phyloP scores from a whole-genome alignment of 2,888 invertebrate species.

The Nudaria mundana region DNA sequence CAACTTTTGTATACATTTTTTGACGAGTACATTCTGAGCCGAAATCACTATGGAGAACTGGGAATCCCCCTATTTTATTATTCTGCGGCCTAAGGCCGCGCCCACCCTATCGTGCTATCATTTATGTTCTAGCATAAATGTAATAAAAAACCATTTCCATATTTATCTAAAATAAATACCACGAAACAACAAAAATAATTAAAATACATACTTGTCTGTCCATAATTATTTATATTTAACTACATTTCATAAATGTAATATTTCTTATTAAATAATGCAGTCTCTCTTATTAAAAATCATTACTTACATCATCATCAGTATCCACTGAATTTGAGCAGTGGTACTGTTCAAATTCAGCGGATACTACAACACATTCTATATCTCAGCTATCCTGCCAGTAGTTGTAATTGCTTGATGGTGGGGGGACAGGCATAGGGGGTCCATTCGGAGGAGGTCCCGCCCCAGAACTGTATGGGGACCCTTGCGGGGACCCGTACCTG shows the following conservation, averaged over 20 bases:
- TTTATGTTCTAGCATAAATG: too few species aligned
- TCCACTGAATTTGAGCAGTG: too few species aligned
- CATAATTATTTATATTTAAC: conserved; percentile 36
- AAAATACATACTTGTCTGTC: conserved; percentile 20
- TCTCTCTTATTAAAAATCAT: conserved; percentile 42
- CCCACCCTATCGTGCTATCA: too few species aligned
- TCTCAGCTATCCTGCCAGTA: conserved; percentile 78
- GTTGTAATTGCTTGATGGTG: conserved; percentile 65
- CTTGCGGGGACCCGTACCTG: conserved; percentile 68
- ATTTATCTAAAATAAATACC: too few species aligned
- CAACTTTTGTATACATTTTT: too few species aligned
- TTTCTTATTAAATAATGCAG: conserved; percentile 52
- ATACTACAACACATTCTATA: conserved; percentile 43
- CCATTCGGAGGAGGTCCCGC: conserved; percentile 51
- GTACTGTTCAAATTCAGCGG: conserved; percentile 40
- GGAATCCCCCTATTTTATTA: too few species aligned
- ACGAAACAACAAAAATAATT: conserved; percentile 17
- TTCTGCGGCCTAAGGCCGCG: too few species aligned
- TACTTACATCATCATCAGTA: conserved; percentile 15
- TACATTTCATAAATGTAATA: conserved; percentile 69
- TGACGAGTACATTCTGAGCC: too few species aligned
- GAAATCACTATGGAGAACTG: too few species aligned
- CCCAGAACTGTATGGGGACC: conserved; percentile 61
- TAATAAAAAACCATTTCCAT: too few species aligned
- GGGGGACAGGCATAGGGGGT: conserved; percentile 64